Evolutionary conservation across 2,797 vertebrate genomes (phyloP).

Genomic region (Hozukius guyotensis): DNA sequence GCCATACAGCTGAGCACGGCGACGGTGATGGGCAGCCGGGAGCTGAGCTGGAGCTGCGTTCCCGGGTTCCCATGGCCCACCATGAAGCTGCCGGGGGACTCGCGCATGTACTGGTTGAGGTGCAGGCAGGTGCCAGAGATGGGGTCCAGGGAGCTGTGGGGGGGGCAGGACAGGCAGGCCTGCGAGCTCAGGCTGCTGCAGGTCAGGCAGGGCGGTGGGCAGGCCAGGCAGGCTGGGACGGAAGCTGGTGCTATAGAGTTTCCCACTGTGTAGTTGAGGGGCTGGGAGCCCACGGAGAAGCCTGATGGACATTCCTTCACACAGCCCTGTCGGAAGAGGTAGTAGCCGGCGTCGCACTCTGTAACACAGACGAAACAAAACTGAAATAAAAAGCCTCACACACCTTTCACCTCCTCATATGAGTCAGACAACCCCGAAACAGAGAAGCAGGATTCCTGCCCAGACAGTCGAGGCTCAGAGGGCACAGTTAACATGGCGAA

Average conservation of each 20-base stretch:
- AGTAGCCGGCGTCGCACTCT: conserved; percentile 94
- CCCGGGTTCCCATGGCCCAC: conserved; percentile 38
- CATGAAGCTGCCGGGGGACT: conserved; percentile 83
- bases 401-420: background rate
- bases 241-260: conserved; percentile 83
- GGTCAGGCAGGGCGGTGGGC: conserved; percentile 90
- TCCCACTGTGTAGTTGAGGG: conserved; percentile 82
- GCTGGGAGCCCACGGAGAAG: conserved; percentile 79
- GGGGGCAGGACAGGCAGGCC: conserved; percentile 91
- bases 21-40: conserved; percentile 84
- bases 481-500: background rate
- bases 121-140: conserved; percentile 87
- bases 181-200: conserved; percentile 84
- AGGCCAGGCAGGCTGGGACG: conserved; percentile 88
- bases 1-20: conserved; percentile 93
- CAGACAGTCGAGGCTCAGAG: background rate
- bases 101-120: conserved; percentile 91
- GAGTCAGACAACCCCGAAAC: conserved; percentile 19
- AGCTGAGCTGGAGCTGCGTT: conserved; percentile 48
- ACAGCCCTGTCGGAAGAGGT: conserved; percentile 91
- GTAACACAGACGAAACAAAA: conserved; percentile 40
- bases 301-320: conserved; percentile 90
- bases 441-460: conserved; percentile 12
- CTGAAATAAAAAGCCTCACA: background rate
- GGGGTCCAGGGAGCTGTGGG: conserved; percentile 88